Conservation (phyloP, 2,113 vertebrate species). For the Embiotoca jacksoni region DNA sequence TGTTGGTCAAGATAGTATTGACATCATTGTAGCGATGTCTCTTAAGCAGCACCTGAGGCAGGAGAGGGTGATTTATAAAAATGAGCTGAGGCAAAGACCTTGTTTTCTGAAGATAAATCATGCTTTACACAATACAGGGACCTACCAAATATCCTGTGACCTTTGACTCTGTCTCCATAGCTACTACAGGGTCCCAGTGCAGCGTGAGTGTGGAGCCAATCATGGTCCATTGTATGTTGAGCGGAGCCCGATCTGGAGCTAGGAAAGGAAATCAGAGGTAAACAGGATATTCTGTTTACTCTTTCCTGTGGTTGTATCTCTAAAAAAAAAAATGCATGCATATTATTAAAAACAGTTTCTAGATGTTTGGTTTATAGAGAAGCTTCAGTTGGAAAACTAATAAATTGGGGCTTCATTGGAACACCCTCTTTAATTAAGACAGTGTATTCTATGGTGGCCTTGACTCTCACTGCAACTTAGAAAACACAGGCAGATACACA, state of each 20-base stretch:
- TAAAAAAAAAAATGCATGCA: not conserved
- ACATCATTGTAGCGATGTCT: slow-evolving; percentile 83
- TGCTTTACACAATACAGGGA: slow-evolving; percentile 18
- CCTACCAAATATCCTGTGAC: slow-evolving; percentile 95
- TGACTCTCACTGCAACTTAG: not conserved
- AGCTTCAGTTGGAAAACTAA: slow-evolving; percentile 2
- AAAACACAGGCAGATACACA: not conserved
- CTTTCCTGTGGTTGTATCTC: not conserved
- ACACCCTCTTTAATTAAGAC: slow-evolving; percentile 2
- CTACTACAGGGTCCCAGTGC: slow-evolving; percentile 94
- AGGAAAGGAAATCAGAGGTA: slow-evolving; percentile 32
- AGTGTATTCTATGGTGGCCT: not conserved
- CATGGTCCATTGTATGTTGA: slow-evolving; percentile 93
- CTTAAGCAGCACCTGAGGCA: slow-evolving; percentile 89
- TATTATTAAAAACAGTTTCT: not conserved
- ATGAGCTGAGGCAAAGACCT: slow-evolving; percentile 14
- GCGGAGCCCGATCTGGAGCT: slow-evolving; percentile 94
- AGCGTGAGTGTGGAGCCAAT: slow-evolving; percentile 90
- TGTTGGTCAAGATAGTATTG: slow-evolving; percentile 85
- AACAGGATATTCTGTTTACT: not conserved
- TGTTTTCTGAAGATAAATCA: slow-evolving; percentile 30
- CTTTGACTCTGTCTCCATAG: slow-evolving; percentile 93
- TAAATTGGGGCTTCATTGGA: slow-evolving; percentile 1
- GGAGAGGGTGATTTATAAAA: not conserved
- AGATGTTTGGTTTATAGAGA: not conserved